These are phyloP conservation scores for Crocidura indochinensis DNA, from an alignment of 2,797 vertebrate species.

Conservation along the genomic window DNA sequence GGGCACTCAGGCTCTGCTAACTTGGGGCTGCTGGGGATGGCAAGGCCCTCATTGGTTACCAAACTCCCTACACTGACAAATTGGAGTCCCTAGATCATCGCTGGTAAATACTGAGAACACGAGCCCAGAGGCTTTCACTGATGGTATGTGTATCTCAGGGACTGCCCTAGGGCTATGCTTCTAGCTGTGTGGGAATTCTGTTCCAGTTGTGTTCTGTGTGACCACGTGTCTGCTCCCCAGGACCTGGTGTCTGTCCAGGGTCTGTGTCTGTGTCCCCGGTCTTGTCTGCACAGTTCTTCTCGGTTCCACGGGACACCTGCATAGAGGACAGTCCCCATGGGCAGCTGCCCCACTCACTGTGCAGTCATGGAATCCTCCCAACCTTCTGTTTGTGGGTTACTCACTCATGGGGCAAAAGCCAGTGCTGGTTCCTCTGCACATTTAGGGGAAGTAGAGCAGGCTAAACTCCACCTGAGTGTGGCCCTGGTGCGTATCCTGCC, in stretches of 20 bases:
- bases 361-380: neutral
- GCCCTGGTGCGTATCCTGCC: neutral
- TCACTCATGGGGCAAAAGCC: neutral
- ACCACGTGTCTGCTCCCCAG: slow-evolving; percentile 64
- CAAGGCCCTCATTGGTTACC: neutral
- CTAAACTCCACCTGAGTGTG: neutral
- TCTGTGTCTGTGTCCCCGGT: slow-evolving; percentile 82
- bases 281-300: slow-evolving; percentile 1
- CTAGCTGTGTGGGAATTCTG: slow-evolving; percentile 60
- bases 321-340: fast-evolving
- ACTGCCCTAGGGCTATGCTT: neutral
- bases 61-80: neutral
- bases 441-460: neutral
- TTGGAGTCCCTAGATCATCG: neutral
- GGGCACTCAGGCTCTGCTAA: neutral
- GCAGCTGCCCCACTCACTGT: fast-evolving
- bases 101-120: neutral
- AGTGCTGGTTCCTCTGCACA: neutral
- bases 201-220: slow-evolving; percentile 80
- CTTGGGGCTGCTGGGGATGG: neutral
- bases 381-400: neutral
- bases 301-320: neutral
- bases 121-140: neutral
- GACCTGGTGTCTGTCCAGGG: slow-evolving; percentile 81
- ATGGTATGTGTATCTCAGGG: neutral